Evolutionary conservation across 2,113 vertebrate species (phyloP).

Genomic region (Hemibagrus wyckioides): DNA sequence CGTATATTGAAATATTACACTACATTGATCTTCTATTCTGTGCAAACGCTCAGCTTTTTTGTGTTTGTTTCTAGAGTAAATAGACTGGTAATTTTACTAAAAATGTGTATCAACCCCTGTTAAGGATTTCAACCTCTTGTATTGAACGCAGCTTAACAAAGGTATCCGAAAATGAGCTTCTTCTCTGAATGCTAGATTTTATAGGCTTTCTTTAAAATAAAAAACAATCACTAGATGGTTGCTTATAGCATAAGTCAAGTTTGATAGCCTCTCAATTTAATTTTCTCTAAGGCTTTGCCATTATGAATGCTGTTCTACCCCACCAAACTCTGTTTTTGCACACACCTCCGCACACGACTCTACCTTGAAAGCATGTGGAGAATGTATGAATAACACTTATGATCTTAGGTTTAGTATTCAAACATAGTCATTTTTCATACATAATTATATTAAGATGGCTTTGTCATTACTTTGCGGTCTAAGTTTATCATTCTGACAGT

Average conservation of each 20-base stretch:
- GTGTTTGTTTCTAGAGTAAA: background rate
- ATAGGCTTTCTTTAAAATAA: background rate
- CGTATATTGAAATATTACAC: background rate
- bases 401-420: background rate
- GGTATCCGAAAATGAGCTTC: background rate
- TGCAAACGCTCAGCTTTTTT: background rate
- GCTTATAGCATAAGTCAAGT: background rate
- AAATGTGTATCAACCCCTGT: background rate
- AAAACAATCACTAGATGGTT: background rate
- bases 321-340: background rate
- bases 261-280: background rate
- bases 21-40: background rate
- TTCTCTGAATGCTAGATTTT: background rate
- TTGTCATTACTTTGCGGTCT: slow-evolving; percentile 8
- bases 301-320: background rate
- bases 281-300: background rate
- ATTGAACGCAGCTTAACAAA: background rate
- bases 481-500: background rate
- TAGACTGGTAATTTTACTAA: too few relatives aligned
- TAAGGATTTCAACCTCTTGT: background rate
- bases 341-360: background rate
- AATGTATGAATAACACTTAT: background rate
- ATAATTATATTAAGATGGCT: slow-evolving; percentile 12
- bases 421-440: background rate
- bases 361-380: background rate